These are phyloP conservation scores for Andrena marginata DNA, from an alignment of 2,888 invertebrate species.

Conservation along the genomic window DNA sequence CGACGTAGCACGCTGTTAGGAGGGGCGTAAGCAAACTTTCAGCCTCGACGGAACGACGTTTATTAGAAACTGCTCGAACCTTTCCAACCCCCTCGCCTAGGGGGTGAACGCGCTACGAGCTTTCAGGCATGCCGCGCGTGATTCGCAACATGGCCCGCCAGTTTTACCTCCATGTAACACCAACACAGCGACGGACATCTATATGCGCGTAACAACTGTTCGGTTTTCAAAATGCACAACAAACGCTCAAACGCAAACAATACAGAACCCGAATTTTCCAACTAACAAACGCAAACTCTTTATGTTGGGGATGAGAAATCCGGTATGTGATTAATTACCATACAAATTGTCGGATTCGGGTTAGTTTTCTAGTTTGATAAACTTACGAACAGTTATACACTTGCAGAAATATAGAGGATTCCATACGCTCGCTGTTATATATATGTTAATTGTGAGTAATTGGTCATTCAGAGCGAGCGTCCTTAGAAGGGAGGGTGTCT, in stretches of 20 bases:
- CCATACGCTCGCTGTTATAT: conserved; percentile 29
- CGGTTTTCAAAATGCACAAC: conserved; percentile 17
- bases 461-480: conserved; percentile 58
- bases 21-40: not conserved
- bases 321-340: no score
- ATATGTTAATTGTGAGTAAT: conserved; percentile 70
- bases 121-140: not conserved
- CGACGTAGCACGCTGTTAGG: not conserved
- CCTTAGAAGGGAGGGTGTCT: conserved; percentile 44
- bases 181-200: conserved; percentile 26
- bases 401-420: conserved; percentile 11
- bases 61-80: conserved; percentile 31
- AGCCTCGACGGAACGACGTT: conserved; percentile 23
- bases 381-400: not conserved
- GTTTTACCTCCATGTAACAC: conserved; percentile 29
- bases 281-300: not conserved
- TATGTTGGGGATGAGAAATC: no score
- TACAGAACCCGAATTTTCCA: not conserved
- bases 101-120: not conserved
- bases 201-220: conserved; percentile 4
- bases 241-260: not conserved
- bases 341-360: no score
- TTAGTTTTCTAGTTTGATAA: not conserved
- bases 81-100: not conserved
- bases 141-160: conserved; percentile 13